Conservation (phyloP, 2,888 invertebrate species). For the Eupithecia vulgata region DNA sequence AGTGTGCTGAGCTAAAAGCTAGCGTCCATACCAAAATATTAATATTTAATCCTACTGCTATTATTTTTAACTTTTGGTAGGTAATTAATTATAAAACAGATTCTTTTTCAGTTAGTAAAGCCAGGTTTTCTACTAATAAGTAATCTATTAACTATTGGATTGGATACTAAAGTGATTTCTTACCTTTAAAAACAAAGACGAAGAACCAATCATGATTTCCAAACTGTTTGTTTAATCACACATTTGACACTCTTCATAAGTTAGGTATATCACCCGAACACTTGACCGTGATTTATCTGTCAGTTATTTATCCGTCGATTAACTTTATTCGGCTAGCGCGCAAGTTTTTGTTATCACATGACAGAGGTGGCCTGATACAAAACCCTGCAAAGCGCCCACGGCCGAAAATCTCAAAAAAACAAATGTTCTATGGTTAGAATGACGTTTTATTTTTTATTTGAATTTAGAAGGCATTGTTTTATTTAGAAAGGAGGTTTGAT, state of each 20-base stretch:
- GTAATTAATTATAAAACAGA: not conserved
- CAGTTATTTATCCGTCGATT: slow-evolving; percentile 43
- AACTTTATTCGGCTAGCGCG: slow-evolving; percentile 41
- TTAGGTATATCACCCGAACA: slow-evolving; percentile 40
- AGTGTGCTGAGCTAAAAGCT: not conserved
- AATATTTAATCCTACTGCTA: not conserved
- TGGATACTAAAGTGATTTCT: slow-evolving; percentile 9
- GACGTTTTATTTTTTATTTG: slow-evolving; percentile 12
- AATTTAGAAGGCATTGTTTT: slow-evolving; percentile 20
- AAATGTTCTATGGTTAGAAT: slow-evolving; percentile 6
- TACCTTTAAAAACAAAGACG: slow-evolving; percentile 41
- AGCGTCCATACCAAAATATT: not conserved
- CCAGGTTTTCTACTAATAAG: not conserved
- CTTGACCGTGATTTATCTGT: slow-evolving; percentile 41
- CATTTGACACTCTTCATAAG: slow-evolving; percentile 34
- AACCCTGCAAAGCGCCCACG: slow-evolving; percentile 27
- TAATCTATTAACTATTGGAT: not conserved
- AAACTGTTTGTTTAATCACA: slow-evolving; percentile 24
- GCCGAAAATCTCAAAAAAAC: slow-evolving; percentile 17
- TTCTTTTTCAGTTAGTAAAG: not conserved
- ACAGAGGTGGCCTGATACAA: slow-evolving; percentile 53
- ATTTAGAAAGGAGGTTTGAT: slow-evolving; percentile 30
- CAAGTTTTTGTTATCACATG: slow-evolving; percentile 59
- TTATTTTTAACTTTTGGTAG: not conserved
- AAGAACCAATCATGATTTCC: slow-evolving; percentile 35